Evolutionary conservation across 2,888 invertebrate genomes (phyloP).

Genomic region (Pyrocoelia pectoralis): DNA sequence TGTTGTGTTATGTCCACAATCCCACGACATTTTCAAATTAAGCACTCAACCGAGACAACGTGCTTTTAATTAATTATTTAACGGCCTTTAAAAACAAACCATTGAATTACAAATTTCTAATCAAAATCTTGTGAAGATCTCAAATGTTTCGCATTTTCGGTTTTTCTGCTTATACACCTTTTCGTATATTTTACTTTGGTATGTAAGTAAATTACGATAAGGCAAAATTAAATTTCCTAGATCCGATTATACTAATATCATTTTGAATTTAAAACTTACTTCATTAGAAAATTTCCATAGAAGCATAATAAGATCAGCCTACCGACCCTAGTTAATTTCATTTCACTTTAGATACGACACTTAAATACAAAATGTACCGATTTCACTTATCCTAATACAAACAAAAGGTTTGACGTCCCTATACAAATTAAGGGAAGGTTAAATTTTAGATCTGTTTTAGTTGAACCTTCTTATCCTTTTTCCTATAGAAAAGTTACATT

Average conservation of each 20-base stretch:
- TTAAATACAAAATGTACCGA: not conserved
- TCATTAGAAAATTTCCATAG: not conserved
- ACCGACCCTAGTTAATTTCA: not conserved
- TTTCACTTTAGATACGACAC: not conserved
- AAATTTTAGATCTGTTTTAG: not conserved
- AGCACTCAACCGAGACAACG: no score
- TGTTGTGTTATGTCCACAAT: not conserved
- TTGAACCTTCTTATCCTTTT: not conserved
- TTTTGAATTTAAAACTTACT: not conserved
- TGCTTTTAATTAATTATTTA: no score
- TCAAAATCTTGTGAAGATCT: not conserved
- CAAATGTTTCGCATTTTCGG: not conserved
- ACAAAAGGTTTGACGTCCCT: not conserved
- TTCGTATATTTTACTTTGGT: not conserved
- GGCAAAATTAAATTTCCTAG: constrained; percentile 1
- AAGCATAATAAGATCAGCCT: not conserved
- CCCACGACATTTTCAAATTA: not conserved
- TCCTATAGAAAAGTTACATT: no score
- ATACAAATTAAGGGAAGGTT: not conserved
- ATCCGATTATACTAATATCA: not conserved
- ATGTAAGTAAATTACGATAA: not conserved
- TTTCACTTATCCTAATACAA: not conserved
- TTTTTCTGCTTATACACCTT: not conserved
- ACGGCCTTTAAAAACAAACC: no score
- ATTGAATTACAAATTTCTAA: not conserved